Evolutionary conservation across 2,797 vertebrate genomes (phyloP).

Genomic region (Perodicticus potto): DNA sequence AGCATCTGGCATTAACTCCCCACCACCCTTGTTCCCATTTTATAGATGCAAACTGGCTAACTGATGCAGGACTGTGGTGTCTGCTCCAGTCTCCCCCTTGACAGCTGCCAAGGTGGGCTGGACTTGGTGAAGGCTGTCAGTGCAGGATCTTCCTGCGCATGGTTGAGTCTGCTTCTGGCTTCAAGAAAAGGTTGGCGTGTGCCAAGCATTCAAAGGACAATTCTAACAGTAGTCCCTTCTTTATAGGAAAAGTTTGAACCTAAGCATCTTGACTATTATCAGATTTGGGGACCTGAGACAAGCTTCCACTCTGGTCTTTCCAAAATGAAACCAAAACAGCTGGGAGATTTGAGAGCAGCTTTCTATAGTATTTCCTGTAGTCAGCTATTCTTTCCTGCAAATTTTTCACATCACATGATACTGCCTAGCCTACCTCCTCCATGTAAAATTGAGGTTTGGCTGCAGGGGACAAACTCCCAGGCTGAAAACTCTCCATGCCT

Average conservation of each 20-base stretch:
- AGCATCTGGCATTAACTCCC: background rate
- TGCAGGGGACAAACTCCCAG: conserved; percentile 69
- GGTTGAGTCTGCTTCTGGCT: conserved; percentile 14
- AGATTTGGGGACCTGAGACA: conserved; percentile 41
- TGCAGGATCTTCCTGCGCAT: background rate
- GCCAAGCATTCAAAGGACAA: conserved; percentile 18
- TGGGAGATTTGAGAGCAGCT: background rate
- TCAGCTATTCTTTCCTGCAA: conserved; percentile 65
- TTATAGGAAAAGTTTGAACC: conserved; percentile 48
- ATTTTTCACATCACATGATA: conserved; percentile 71
- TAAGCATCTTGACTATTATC: conserved; percentile 24
- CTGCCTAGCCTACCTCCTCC: conserved; percentile 68
- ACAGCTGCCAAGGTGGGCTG: background rate
- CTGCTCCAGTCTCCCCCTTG: background rate
- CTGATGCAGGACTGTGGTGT: background rate
- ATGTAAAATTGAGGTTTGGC: conserved; percentile 79
- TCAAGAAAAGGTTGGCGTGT: background rate
- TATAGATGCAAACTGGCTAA: conserved; percentile 37
- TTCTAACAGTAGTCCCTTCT: background rate
- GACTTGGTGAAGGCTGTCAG: background rate
- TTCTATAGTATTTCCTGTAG: conserved; percentile 49
- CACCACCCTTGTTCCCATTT: background rate
- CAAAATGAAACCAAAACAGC: conserved; percentile 56
- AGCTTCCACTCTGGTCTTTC: background rate
- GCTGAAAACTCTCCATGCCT: conserved; percentile 70